phyloP scores from a whole-genome alignment of 1,140 invertebrate species.

The Scaptomyza pallida region DNA sequence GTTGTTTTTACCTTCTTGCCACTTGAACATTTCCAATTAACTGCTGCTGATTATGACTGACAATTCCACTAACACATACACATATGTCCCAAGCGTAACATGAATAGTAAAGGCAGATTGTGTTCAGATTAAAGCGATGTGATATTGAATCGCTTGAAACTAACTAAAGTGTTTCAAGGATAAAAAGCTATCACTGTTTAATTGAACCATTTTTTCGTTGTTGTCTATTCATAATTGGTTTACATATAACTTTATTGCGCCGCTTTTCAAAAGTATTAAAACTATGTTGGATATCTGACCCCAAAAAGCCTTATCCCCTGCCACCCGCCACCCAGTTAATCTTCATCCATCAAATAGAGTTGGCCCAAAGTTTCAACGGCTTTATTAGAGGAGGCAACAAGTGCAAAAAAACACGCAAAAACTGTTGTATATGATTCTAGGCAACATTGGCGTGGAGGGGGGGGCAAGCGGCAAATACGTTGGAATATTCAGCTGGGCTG shows the following conservation, averaged over 20 bases:
- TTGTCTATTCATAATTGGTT: not conserved
- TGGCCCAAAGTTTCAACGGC: conserved; percentile 2
- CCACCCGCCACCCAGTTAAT: not conserved
- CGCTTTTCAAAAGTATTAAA: not conserved
- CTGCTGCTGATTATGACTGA: conserved; percentile 14
- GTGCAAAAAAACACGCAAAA: conserved; percentile 1
- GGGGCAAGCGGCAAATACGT: too few relatives aligned
- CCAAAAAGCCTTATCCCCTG: too few relatives aligned
- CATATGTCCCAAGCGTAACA: not conserved
- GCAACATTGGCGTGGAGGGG: not conserved
- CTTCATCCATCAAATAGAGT: not conserved
- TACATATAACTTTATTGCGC: not conserved
- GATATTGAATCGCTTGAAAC: too few relatives aligned
- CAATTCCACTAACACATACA: not conserved
- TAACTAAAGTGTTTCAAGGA: too few relatives aligned
- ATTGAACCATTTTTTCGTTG: not conserved
- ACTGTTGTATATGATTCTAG: not conserved
- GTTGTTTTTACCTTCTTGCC: conserved; percentile 4
- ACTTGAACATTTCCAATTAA: conserved; percentile 21
- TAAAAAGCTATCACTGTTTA: not conserved
- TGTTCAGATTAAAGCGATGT: not conserved
- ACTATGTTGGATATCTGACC: too few relatives aligned
- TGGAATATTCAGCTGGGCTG: conserved; percentile 2
- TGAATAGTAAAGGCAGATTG: not conserved
- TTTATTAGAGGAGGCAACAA: conserved; percentile 9